phyloP scores from a whole-genome alignment of 2,113 vertebrate species.

The Tachuris rubrigastra region DNA sequence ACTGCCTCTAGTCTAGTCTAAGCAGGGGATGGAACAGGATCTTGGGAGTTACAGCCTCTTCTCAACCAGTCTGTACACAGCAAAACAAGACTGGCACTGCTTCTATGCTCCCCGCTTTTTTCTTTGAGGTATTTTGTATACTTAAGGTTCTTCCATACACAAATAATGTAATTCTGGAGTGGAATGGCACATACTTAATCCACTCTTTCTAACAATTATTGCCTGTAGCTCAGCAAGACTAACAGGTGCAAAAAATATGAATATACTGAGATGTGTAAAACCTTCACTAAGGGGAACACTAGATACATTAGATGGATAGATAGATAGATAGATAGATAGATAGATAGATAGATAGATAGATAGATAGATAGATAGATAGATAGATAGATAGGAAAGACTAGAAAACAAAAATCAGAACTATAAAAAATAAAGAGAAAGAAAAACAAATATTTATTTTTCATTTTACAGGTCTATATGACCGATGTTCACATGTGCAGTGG shows the following conservation, averaged over 20 bases:
- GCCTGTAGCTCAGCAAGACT: background rate
- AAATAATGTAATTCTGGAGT: background rate
- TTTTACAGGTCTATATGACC: background rate
- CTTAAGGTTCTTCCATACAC: background rate
- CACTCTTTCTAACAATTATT: background rate
- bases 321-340: background rate
- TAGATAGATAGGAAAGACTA: background rate
- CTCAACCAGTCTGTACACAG: background rate
- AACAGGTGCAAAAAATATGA: background rate
- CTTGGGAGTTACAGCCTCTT: background rate
- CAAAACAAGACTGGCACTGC: background rate
- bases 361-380: background rate
- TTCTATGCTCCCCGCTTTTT: accelerated
- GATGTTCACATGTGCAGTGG: background rate
- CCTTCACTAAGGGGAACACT: background rate
- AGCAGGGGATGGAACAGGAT: accelerated
- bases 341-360: background rate
- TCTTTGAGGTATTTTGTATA: background rate
- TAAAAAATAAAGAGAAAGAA: background rate
- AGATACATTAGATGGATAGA: background rate
- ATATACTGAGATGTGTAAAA: background rate
- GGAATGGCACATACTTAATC: background rate
- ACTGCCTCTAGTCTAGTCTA: accelerated
- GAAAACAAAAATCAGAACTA: background rate
- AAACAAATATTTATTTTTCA: background rate